Conservation (phyloP, 2,797 vertebrate species). For the Coluber constrictor region DNA sequence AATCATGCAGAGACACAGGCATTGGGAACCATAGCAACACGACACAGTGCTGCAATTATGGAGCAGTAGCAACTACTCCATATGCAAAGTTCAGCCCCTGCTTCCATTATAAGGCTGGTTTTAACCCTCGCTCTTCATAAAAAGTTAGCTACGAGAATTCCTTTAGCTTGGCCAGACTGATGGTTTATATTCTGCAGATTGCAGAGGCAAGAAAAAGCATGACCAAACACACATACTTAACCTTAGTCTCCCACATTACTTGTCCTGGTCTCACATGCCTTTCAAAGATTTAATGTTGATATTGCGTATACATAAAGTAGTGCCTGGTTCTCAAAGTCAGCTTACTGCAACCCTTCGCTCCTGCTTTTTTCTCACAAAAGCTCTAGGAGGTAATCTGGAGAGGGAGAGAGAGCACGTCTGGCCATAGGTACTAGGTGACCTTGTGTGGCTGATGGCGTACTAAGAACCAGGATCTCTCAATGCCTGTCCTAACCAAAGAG, state of each 20-base stretch:
- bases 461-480: background rate
- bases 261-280: background rate
- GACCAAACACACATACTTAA: background rate
- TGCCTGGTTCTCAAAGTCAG: background rate
- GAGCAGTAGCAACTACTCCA: conserved; percentile 40
- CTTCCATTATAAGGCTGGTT: conserved; percentile 5
- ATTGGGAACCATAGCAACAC: conserved; percentile 59
- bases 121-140: conserved; percentile 5
- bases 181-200: background rate
- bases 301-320: background rate
- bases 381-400: background rate
- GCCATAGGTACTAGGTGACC: background rate
- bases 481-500: background rate
- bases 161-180: background rate
- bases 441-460: background rate
- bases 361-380: background rate
- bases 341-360: background rate
- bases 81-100: conserved; percentile 33
- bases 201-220: accelerated
- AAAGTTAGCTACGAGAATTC: background rate
- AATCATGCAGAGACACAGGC: conserved; percentile 45
- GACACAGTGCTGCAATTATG: conserved; percentile 50
- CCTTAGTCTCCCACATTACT: too few relatives aligned
- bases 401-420: background rate
- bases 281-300: background rate